A percentile compares a stretch with the other conserved stretches of the same genome.
Conservation (phyloP, 2,113 vertebrate species). For the Coregonus clupeaformis region DNA sequence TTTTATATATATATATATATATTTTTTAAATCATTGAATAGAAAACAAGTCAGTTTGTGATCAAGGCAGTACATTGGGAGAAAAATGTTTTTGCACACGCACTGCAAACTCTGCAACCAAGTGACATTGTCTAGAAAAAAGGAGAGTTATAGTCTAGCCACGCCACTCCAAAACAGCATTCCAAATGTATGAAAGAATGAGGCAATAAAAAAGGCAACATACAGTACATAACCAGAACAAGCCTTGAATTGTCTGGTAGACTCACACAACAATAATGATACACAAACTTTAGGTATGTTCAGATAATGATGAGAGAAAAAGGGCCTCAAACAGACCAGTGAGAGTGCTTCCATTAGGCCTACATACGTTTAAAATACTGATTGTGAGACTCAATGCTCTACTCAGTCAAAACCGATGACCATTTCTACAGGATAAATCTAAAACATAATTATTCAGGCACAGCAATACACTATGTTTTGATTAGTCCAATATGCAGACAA, state of each 20-base stretch:
- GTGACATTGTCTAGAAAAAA: slow-evolving; percentile 60
- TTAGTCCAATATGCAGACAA: neutral
- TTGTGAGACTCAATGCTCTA: neutral
- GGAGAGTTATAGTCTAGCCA: too few species aligned
- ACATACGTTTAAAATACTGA: neutral
- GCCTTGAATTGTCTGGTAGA: slow-evolving; percentile 51
- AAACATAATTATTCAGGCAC: neutral
- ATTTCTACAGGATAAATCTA: neutral
- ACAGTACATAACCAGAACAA: slow-evolving; percentile 61
- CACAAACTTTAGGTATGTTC: slow-evolving; percentile 41
- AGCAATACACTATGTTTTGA: neutral
- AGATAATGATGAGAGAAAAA: slow-evolving; percentile 33
- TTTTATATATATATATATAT: slow-evolving; percentile 17
- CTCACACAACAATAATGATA: slow-evolving; percentile 51
- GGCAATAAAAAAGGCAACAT: slow-evolving; percentile 47
- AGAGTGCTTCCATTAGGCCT: slow-evolving; percentile 40
- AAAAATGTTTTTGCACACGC: slow-evolving; percentile 49
- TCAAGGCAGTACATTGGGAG: slow-evolving; percentile 51
- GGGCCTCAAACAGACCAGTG: slow-evolving; percentile 13
- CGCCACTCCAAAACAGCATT: slow-evolving; percentile 38
- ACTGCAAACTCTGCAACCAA: slow-evolving; percentile 59
- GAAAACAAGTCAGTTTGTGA: slow-evolving; percentile 50
- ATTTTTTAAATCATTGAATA: slow-evolving; percentile 29
- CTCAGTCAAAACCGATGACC: neutral
- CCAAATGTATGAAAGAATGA: slow-evolving; percentile 51